A percentile compares a stretch with the other conserved stretches of the same genome.
Evolutionary conservation across 2,113 vertebrate genomes (phyloP).

Genomic region (Erythrolamprus reginae): DNA sequence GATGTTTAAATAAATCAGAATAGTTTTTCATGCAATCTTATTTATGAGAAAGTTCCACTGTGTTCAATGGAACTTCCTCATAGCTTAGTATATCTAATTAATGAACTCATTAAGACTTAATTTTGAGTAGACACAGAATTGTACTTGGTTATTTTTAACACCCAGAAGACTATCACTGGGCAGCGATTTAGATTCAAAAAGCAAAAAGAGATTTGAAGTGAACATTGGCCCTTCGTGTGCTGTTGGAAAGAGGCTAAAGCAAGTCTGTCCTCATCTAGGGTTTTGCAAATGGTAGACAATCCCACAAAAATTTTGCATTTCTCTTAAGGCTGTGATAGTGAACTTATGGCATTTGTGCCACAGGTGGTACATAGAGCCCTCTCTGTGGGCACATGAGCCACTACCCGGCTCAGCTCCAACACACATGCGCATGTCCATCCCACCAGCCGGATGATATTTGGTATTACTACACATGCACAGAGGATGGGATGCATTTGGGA

Average conservation of each 20-base stretch:
- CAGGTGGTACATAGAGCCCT: too few relatives aligned
- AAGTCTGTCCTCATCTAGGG: not conserved
- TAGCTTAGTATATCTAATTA: not conserved
- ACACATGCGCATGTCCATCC: too few relatives aligned
- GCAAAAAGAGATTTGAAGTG: not conserved
- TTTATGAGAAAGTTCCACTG: not conserved
- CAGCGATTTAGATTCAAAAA: not conserved
- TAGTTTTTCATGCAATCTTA: constrained; percentile 11
- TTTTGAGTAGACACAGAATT: not conserved
- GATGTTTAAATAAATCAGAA: constrained; percentile 16
- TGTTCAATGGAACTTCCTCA: not conserved
- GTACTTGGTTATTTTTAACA: not conserved
- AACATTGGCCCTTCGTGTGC: not conserved
- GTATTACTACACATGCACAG: too few relatives aligned
- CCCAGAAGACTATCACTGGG: not conserved
- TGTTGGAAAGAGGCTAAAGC: not conserved
- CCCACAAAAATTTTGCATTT: not conserved
- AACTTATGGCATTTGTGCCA: too few relatives aligned
- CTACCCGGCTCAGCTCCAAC: too few relatives aligned
- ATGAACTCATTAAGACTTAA: not conserved
- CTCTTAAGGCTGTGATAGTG: not conserved
- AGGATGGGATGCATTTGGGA: too few relatives aligned
- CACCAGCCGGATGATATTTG: too few relatives aligned
- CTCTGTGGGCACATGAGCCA: too few relatives aligned
- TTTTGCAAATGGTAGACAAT: not conserved